phyloP scores from a whole-genome alignment of 2,113 vertebrate genomes.

The Acanthochromis polyacanthus region DNA sequence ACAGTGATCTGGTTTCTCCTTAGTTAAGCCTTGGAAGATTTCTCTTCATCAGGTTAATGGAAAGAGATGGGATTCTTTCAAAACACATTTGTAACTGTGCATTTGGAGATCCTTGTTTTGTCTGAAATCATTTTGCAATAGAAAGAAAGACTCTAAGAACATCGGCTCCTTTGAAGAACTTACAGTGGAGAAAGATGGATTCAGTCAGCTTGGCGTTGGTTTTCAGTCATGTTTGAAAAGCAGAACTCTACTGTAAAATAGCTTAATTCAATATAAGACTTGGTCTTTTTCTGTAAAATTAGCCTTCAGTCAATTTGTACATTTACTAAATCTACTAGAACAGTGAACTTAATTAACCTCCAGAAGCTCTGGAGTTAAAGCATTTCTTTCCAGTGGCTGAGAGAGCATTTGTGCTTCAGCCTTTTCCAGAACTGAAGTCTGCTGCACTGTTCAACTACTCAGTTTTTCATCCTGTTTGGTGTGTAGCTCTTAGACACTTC shows the following conservation, averaged over 20 bases:
- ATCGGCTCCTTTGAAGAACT: conserved; percentile 8
- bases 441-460: neutral
- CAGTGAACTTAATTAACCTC: conserved; percentile 54
- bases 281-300: conserved; percentile 23
- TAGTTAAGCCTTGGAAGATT: conserved; percentile 14
- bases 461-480: neutral
- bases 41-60: conserved; percentile 24
- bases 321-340: conserved; percentile 33
- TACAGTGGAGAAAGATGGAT: conserved; percentile 8
- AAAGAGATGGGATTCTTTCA: conserved; percentile 21
- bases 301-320: conserved; percentile 17
- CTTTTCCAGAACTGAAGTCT: neutral
- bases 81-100: neutral
- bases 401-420: conserved; percentile 1
- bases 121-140: conserved; percentile 8
- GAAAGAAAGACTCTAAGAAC: conserved; percentile 13
- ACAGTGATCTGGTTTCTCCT: conserved; percentile 37
- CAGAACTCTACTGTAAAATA: conserved; percentile 15
- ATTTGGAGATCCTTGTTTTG: conserved; percentile 16
- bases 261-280: conserved; percentile 24
- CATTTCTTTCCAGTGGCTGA: conserved; percentile 4
- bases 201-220: neutral
- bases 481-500: conserved; percentile 6
- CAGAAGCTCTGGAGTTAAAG: conserved; percentile 33
- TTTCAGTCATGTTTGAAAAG: conserved; percentile 33